A percentile compares a stretch with the other conserved stretches of the same genome.
phyloP scores from a whole-genome alignment of 2,113 vertebrate genomes.

The Jacana jacana region DNA sequence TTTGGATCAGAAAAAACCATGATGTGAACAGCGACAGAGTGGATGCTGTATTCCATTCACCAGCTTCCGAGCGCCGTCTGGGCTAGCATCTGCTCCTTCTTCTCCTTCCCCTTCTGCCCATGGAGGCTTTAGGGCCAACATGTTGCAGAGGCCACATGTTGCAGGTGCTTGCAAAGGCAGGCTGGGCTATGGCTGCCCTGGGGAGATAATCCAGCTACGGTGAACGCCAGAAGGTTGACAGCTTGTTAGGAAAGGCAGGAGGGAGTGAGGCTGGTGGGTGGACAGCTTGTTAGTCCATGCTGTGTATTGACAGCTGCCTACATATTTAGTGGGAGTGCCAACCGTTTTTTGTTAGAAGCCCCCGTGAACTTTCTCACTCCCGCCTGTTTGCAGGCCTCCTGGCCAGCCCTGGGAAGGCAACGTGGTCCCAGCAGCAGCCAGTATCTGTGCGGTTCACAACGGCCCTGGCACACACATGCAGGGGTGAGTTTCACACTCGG shows the following conservation, averaged over 20 bases:
- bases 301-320: slow-evolving; percentile 35
- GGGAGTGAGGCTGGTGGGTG: slow-evolving; percentile 14
- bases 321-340: slow-evolving; percentile 43
- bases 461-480: slow-evolving; percentile 63
- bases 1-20: neutral
- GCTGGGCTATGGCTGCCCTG: neutral
- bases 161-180: neutral
- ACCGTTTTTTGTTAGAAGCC: slow-evolving; percentile 23
- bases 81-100: neutral
- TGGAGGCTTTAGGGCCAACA: neutral
- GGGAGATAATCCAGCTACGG: neutral
- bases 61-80: neutral
- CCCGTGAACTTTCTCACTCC: neutral
- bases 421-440: slow-evolving; percentile 4
- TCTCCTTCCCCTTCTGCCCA: neutral
- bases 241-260: slow-evolving; percentile 48
- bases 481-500: slow-evolving; percentile 54
- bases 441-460: neutral
- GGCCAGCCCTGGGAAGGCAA: neutral
- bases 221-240: neutral
- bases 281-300: slow-evolving; percentile 67
- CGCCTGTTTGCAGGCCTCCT: neutral
- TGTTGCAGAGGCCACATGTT: neutral
- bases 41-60: neutral
- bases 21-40: neutral